Base-by-base conservation (phyloP, 2,888 invertebrate species). In the Exocentrus adspersus region DNA sequence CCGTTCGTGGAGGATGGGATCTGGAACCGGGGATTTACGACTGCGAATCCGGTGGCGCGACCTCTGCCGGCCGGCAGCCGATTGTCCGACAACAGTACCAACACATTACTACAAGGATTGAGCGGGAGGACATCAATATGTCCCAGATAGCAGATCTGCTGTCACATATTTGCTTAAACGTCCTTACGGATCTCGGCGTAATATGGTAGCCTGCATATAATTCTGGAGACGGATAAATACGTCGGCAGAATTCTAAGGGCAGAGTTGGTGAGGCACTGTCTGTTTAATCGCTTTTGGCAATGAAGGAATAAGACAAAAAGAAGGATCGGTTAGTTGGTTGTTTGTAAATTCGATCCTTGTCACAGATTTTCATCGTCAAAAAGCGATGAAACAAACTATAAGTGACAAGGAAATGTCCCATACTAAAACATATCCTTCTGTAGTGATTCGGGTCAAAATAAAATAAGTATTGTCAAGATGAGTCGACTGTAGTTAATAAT, bases 111-210 rank as follows among this genome's bases (percentile, higher is more conserved):
- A 78, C 78, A 77, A 78, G 78, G 72, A 73, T 68, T 73, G 70
- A 74, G 74, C 75, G 75, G 75, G 73, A 75, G 76, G 77, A 80
- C 80, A 80, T 81, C 80, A 80, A 80, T 81, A 80, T 79, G 77
- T 78, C 68, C 71, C 69, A 76, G 81, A 81, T 81, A 81, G 76
- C 74, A 68, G 78, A 81, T 81, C 81, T 78, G 68, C 68, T 80
- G 80, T 80, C 79, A 77, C 80, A 80, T 79, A 81, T 81, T 80
- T 80, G 80, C 79, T 79, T 80, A 80, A 80, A 80, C 81, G 77
- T 72, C 75, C 73, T 75, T 75, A 75, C 75, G 72, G 74, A 72
- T 78, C 77, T 75, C 73, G 77, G 80, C 80, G 81, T 81, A 81
- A 81, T 81, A 78, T 80, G 79, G 81, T 78, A 80, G 80, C 78